Evolutionary conservation across 2,113 vertebrate species (phyloP), one percentile per base, ranked within the genome.

Genomic region (Menidia beryllina): DNA sequence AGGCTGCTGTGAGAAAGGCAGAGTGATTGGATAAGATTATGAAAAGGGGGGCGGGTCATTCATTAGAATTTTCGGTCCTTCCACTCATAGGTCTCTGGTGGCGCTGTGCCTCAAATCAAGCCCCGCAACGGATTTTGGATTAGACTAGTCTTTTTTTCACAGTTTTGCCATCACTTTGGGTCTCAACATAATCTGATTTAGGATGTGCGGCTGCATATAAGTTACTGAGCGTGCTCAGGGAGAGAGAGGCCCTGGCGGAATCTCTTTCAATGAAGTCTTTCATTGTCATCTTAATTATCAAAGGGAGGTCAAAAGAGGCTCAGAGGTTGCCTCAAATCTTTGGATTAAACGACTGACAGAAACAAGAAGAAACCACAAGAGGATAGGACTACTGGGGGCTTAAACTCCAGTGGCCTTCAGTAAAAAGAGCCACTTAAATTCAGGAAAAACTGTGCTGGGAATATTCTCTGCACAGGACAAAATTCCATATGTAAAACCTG

Each of bases 1-100:
- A 34, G 88, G 84, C 92, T 86, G 92, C 84, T 78, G 86, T 70
- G 83, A 84, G 85, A 82, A 79, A 10, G 15, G 15, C 75, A 17
- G 1, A 47, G 45, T 67, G 90, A 94, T 92, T 93, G 93, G 95
- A 82, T 88, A 86, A 85, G 88, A 72, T 66, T 4, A 70, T 1
- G 54, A 52, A 39, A 0, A 62, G 50, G 41, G 27, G 72, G 90
- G 92, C 30, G 81, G 88, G 85, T 64, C 66, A 38, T 77, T 41
- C 72, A 1, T 56, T 77, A 79, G 75, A 89, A 81, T 92, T 77
- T 55, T 21, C 12, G 45, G 49, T 63, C 45, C 10, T 53, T 48
- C 70, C 70, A 43, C 58, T 82, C 51, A 62, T 50, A 82, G 53
- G 60, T 68, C 69, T 55, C 57, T 47, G 30, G 65, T 75, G 77